Conservation (phyloP, 92 coral and sea anemone species). For the Nematostella vectensis region DNA sequence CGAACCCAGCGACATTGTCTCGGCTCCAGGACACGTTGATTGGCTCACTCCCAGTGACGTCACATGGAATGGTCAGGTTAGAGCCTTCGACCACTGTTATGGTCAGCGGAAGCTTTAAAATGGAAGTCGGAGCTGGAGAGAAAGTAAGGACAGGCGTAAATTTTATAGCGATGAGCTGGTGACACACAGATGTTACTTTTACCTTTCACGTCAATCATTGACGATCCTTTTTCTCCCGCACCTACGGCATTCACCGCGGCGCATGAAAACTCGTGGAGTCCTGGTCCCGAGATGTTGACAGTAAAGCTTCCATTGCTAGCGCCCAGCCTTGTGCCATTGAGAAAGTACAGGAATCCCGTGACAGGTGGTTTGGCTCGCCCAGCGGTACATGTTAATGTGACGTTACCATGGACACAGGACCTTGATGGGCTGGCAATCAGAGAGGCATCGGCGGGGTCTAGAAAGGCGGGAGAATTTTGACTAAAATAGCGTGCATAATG, state of each 20-base stretch:
- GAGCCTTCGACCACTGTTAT: neutral
- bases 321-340: neutral
- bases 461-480: neutral
- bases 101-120: neutral
- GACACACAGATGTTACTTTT: neutral
- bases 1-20: too few species aligned
- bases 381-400: constrained; percentile 1
- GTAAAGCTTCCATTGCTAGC: neutral
- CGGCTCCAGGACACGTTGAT: neutral
- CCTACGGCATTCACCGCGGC: neutral
- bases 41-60: neutral
- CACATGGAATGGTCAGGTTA: neutral
- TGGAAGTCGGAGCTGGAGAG: neutral
- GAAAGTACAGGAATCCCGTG: neutral
- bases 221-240: neutral
- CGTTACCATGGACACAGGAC: neutral
- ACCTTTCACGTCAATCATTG: neutral
- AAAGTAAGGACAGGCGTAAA: neutral
- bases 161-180: neutral
- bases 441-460: neutral
- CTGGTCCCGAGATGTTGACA: neutral
- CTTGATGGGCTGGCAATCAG: neutral
- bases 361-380: neutral
- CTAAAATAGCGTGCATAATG: too few species aligned
- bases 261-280: neutral